A percentile compares a stretch with the other conserved stretches of the same genome.
Evolutionary conservation across 2,113 vertebrate genomes (phyloP).

Genomic region (Aegithalos caudatus): DNA sequence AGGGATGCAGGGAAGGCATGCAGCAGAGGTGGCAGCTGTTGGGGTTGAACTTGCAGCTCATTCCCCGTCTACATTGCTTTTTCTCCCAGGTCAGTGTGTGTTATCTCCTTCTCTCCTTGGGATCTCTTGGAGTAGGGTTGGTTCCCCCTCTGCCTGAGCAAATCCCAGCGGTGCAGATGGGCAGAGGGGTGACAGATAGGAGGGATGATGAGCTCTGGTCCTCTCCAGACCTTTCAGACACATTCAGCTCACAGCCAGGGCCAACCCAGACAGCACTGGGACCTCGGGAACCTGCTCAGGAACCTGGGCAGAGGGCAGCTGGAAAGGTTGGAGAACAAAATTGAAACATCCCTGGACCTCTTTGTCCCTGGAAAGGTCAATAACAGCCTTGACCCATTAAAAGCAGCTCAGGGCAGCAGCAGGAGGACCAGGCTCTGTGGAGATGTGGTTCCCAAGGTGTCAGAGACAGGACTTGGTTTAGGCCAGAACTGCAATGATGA

Average conservation of each 20-base stretch:
- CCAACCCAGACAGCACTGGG: neutral
- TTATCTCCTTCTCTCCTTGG: neutral
- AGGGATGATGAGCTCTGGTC: neutral
- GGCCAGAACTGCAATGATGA: accelerated
- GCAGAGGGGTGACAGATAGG: neutral
- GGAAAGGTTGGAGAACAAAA: neutral
- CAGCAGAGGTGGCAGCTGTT: neutral
- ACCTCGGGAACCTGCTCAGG: neutral
- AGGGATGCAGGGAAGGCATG: neutral
- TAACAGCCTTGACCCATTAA: neutral
- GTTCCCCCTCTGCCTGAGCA: neutral
- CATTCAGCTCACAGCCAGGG: neutral
- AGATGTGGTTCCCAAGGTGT: neutral
- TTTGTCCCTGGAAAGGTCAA: neutral
- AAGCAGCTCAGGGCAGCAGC: neutral
- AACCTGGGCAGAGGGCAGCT: neutral
- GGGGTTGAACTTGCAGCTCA: neutral
- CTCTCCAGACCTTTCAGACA: neutral
- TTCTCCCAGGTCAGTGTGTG: accelerated
- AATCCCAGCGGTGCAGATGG: neutral
- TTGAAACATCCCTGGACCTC: neutral
- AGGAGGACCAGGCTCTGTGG: neutral
- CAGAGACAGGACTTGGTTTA: neutral
- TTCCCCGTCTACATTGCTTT: neutral
- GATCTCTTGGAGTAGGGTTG: neutral